phyloP scores from a whole-genome alignment of 2,888 invertebrate genomes.

The Beris chalybata region DNA sequence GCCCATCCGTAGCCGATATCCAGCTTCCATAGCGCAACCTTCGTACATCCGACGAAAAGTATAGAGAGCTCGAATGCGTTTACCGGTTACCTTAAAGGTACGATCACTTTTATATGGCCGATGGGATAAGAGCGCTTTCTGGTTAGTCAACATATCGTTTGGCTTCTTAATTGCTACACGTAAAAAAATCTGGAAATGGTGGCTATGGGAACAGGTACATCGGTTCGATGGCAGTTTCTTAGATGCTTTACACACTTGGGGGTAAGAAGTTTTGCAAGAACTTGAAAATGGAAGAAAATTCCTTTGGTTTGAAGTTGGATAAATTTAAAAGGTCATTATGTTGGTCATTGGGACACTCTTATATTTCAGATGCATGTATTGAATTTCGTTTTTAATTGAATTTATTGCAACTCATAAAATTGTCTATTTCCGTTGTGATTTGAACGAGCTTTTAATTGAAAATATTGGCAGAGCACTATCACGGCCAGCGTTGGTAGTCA shows the following conservation, averaged over 20 bases:
- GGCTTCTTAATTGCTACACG: conserved; percentile 30
- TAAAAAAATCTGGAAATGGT: conserved; percentile 14
- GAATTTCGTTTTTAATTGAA: too few species aligned
- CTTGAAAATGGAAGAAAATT: too few species aligned
- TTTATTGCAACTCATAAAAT: too few species aligned
- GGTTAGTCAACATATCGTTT: conserved; percentile 22
- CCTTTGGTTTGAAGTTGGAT: too few species aligned
- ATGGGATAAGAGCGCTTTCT: conserved; percentile 20
- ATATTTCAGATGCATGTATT: too few species aligned
- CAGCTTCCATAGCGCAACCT: conserved; percentile 1
- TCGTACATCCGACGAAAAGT: conserved; percentile 9
- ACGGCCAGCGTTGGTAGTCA: too few species aligned
- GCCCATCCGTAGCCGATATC: conserved; percentile 2
- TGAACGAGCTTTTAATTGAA: too few species aligned
- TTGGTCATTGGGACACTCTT: too few species aligned
- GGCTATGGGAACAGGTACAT: conserved; percentile 28
- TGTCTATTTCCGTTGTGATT: too few species aligned
- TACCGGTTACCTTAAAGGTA: conserved; percentile 8
- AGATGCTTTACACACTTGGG: conserved; percentile 19
- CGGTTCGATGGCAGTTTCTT: conserved; percentile 3
- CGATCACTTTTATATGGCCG: conserved; percentile 18
- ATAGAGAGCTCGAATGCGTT: conserved; percentile 17
- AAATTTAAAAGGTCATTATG: too few species aligned
- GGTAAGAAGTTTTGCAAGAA: not conserved
- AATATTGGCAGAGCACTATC: too few species aligned